Base-by-base conservation (phyloP, 2,888 invertebrate genomes). In the Drosophila nr. fundita region DNA sequence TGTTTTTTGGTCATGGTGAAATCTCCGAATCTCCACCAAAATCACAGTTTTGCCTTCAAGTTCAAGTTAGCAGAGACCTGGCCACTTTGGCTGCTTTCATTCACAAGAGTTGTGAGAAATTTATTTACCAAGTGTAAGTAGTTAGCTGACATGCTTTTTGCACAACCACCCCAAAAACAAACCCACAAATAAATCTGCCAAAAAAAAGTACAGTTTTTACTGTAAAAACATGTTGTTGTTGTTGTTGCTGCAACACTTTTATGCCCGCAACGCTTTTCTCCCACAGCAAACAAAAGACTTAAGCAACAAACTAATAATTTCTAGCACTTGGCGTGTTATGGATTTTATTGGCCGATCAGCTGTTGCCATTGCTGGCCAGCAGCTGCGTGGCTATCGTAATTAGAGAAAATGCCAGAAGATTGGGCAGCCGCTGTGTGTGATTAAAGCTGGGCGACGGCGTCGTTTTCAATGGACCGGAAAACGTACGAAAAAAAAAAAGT, bases 401-500 rank as follows among this genome's bases (percentile, higher is more conserved):
- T 82, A 76, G 84, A 68, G 89, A 84, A 84, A 84, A 84, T 89
- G 57, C 61, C 68, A 55, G 38, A 38, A 55, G 45, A n/a, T 65
- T 61, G 45, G 29, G 45, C 53, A 45, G 63, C 45, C 45, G 45
- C 45, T 45, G 24, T 45, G 62, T 78, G 73, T 70, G 79, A 87
- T 88, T 83, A 85, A 74, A 71, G 70, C 72, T 72, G 60, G 52
- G 52, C 38, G 38, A 55, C 55, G 38, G 11, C 64, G 59, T 68
- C 68, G 70, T 73, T 89, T 89, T 89, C 89, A 89, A 84, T 84
- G 89, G 84, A 89, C 87, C 84, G 89, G 84, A 84, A 84, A 88
- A 88, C 83, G 71, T 69, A 74, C 60, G 59, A 71, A 66, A 63
- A 59, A 54, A 72, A 78, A 72, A 78, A 89, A 84, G 89, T 89